Evolutionary conservation across 2,113 vertebrate species (phyloP).

Genomic region (Centrocercus urophasianus): DNA sequence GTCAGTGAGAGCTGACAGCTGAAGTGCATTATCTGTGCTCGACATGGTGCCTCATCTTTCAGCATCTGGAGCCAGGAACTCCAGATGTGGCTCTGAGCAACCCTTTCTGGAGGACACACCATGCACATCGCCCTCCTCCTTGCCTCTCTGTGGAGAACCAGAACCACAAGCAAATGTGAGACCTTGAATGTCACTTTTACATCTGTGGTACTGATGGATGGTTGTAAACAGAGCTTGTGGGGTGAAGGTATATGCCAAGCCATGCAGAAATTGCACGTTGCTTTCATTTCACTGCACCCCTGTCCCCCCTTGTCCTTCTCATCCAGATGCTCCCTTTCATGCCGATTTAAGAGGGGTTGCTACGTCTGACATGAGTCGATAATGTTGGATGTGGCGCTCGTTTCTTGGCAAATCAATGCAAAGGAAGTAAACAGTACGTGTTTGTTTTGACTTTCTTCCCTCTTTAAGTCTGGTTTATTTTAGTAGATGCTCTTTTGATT

Average conservation of each 20-base stretch:
- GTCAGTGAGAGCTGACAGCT: neutral
- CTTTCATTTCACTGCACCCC: neutral
- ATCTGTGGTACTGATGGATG: neutral
- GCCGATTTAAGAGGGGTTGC: neutral
- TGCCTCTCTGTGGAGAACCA: accelerated
- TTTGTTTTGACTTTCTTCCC: conserved; percentile 66
- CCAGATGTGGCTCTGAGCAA: neutral
- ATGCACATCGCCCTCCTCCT: neutral
- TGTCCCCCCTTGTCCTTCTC: neutral
- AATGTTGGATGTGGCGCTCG: conserved; percentile 1
- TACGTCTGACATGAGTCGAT: conserved; percentile 18
- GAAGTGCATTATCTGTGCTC: neutral
- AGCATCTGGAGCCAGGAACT: neutral
- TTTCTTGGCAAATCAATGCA: conserved; percentile 27
- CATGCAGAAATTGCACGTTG: neutral
- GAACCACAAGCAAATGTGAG: neutral
- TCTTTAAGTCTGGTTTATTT: conserved; percentile 61
- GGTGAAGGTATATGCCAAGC: neutral
- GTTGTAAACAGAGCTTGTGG: neutral
- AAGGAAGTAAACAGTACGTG: conserved; percentile 41
- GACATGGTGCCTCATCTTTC: neutral
- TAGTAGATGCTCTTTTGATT: conserved; percentile 60
- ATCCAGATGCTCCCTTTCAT: conserved; percentile 16
- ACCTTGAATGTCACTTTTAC: neutral
- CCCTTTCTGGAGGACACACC: neutral